A percentile compares a stretch with the other conserved stretches of the same genome.
Evolutionary conservation across 2,888 invertebrate genomes (phyloP).

Genomic region (Tipula unca): DNA sequence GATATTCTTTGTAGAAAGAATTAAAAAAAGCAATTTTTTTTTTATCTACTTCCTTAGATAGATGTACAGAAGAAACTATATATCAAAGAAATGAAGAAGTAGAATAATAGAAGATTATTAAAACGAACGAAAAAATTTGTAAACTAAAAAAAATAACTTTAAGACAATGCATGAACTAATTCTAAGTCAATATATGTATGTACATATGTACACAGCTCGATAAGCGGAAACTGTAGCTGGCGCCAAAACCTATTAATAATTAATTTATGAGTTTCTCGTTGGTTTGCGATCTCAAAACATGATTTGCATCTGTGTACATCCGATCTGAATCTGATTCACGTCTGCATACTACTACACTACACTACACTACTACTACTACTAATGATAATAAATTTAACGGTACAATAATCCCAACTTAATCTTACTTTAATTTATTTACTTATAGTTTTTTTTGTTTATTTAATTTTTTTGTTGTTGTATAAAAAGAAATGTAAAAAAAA

Average conservation of each 20-base stretch:
- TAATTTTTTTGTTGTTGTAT: not conserved
- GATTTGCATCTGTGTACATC: not conserved
- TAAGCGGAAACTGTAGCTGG: not conserved
- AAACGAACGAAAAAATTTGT: not conserved
- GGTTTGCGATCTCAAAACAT: not conserved
- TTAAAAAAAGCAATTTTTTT: not conserved
- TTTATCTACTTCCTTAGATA: not conserved
- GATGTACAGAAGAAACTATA: not conserved
- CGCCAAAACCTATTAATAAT: not conserved
- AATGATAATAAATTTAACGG: not conserved
- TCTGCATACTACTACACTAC: not conserved
- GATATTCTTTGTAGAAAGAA: not conserved
- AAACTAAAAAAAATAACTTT: not conserved
- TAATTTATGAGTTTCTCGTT: not conserved
- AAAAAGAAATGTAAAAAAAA: not conserved
- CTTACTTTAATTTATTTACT: constrained; percentile 17
- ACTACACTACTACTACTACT: not conserved
- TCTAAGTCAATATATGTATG: not conserved
- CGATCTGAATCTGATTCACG: not conserved
- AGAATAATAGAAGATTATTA: not conserved
- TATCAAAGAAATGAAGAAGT: too few relatives aligned
- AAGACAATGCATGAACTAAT: not conserved
- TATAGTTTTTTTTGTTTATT: not conserved
- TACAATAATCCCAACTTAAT: constrained; percentile 18
- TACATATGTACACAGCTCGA: not conserved